Base-by-base conservation (phyloP, 2,113 vertebrate genomes). In the Silurus glanis region DNA sequence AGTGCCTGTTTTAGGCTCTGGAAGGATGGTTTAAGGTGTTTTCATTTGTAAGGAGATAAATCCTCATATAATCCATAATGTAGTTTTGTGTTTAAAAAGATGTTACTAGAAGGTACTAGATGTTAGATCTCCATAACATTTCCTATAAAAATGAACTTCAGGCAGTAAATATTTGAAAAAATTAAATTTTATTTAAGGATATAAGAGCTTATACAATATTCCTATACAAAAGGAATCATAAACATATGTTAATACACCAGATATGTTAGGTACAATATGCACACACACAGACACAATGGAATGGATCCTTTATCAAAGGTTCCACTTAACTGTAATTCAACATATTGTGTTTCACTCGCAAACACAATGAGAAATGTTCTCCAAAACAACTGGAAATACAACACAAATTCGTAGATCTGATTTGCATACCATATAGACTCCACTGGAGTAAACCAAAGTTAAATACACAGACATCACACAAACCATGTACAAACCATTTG, bases 281-380 rank as follows among this genome's bases (percentile, higher is more conserved):
- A 66, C 62, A 66, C 21, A 66, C 45, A 74, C 37, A 72, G 45
- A 87, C 45, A 86, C 61, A 83, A 59, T 25, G 9, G 61, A 80
- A 16, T 37, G 45, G 74, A 47, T 59, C 80, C 71, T 86, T 90
- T 87, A 88, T 74, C 53, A 91, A 86, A 89, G 82, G 84, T 87
- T 85, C 80, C 74, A 37, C 80, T 55, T 25, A 61, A 83, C 72
- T 62, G 56, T 58, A 71, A 82, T 45, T 74, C 66, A 86, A 80
- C 7, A 80, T 55, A 85, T 67, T 69, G 37, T 79, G 14, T 55
- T 86, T 49, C 75, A 84, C 56, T 91, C 74, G 89, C 47, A 88
- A 37, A 82, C 88, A 90, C 85, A 90, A 91, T 92, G 92, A 94
- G 91, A 94, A 94, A 94, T 94, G 93, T 93, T 94, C 95, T 94